Evolutionary conservation across 30 jellyfish, hydroid and myxozoan genomes (phyloP), one percentile per base, ranked within the genome.

Genomic region (Hydractinia symbiolongicarpus): DNA sequence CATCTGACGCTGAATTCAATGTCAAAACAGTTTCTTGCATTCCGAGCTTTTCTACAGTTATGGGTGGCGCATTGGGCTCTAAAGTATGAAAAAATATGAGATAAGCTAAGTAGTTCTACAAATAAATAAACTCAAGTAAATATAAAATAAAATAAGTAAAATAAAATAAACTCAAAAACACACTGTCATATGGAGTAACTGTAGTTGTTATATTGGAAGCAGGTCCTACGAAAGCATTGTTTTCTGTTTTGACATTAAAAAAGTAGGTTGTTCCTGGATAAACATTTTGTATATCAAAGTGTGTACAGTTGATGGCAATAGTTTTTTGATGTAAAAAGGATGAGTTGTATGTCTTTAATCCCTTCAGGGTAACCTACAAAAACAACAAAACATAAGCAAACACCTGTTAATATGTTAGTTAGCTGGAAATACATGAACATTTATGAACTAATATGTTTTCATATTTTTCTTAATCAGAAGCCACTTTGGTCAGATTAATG

Each of bases 211-310:
- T 6, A 13, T 60, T 16, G 15, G 76, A 66, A 6, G 76, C 21
- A 6, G 76, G 76, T 19, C 76, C 76, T 66, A 19, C 44, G 0
- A 7, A 50, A 6, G 44, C 44, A 6, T 30, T 30, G 44, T 50
- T 66, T 66, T 66, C 76, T 66, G 76, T 53, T 19, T 66, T 66
- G 21, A 66, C 76, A 66, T 7, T 19, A 13, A 66, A 19, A 19
- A 7, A 8, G 15, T 66, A 66, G 44, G 10, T 66, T 66, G 76
- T 66, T 19, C 76, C 76, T 7, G 76, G 76, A 66, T 8, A 66
- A 66, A 66, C 5, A 19, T 9, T 7, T 66, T 8, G 15, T 19
- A 66, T 7, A 6, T 19, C 8, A 19, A 13, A 8, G 21, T 66
- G 14, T 19, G 76, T 66, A 13, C 4, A 66, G 76, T 66, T 66